Evolutionary conservation across 23 tunicate species (phyloP).

Genomic region (Aplidium turbinatum): DNA sequence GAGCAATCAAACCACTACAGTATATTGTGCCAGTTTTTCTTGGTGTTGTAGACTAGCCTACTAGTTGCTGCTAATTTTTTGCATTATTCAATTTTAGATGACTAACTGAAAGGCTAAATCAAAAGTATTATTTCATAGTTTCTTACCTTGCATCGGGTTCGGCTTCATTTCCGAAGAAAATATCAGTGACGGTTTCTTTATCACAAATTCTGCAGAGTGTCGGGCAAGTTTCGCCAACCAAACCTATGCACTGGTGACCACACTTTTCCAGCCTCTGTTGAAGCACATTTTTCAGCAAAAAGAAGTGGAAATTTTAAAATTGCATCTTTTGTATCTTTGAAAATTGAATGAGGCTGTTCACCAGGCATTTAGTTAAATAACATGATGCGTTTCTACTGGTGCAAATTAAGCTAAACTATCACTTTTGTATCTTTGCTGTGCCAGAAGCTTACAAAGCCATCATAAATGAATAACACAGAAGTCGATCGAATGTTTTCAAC

Average conservation of each 20-base stretch:
- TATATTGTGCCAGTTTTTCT: too few relatives aligned
- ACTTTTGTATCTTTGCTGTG: too few relatives aligned
- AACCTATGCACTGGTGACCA: constrained; percentile 77
- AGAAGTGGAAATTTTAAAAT: background rate
- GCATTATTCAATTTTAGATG: too few relatives aligned
- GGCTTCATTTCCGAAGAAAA: constrained; percentile 80
- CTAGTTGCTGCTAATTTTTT: background rate
- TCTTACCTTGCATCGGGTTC: constrained; percentile 75
- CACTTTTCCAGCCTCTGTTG: constrained; percentile 30
- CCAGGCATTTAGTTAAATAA: too few relatives aligned
- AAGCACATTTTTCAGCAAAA: background rate
- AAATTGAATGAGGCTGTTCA: too few relatives aligned
- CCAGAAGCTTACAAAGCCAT: too few relatives aligned
- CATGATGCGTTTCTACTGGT: too few relatives aligned
- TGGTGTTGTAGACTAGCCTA: too few relatives aligned
- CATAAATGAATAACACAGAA: background rate
- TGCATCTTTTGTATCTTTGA: background rate
- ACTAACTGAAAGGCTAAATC: too few relatives aligned
- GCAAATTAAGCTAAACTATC: too few relatives aligned
- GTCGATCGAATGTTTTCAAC: background rate
- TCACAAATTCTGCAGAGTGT: constrained; percentile 72
- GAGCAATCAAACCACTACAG: too few relatives aligned
- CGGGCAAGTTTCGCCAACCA: constrained; percentile 78
- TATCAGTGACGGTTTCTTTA: constrained; percentile 71
- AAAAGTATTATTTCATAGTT: too few relatives aligned